Percentiles rank a stretch among this genome's conserved stretches.
Conservation (phyloP, 2,888 invertebrate species). For the Mechanitis mazaeus region DNA sequence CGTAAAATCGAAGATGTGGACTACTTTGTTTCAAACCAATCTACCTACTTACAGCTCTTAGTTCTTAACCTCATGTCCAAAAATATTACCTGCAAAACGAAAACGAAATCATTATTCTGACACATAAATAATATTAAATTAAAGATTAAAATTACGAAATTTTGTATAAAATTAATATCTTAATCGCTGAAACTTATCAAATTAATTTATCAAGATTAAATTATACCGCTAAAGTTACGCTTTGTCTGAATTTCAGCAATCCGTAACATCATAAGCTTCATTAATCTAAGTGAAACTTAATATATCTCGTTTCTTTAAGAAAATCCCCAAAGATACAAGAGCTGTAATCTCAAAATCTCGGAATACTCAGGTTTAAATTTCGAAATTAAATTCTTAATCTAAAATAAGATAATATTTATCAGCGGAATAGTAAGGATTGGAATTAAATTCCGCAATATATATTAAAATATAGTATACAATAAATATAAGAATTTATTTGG, state of each 20-base stretch:
- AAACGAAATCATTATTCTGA: conserved; percentile 21
- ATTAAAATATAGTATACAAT: too few relatives aligned
- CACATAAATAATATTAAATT: neutral
- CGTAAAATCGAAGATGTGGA: conserved; percentile 6
- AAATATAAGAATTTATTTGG: too few relatives aligned
- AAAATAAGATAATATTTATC: too few relatives aligned
- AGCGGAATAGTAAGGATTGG: neutral
- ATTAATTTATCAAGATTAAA: conserved; percentile 6
- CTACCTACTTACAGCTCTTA: conserved; percentile 22
- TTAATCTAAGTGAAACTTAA: conserved; percentile 18
- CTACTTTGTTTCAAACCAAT: conserved; percentile 18
- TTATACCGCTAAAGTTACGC: conserved; percentile 3
- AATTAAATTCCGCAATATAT: conserved; percentile 9
- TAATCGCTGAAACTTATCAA: conserved; percentile 1
- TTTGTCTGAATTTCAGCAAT: conserved; percentile 11
- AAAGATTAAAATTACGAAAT: too few relatives aligned
- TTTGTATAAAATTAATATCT: neutral
- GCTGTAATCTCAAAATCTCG: conserved; percentile 30
- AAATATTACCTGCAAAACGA: conserved; percentile 30
- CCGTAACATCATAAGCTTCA: conserved; percentile 13
- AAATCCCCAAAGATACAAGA: conserved; percentile 20
- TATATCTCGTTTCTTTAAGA: conserved; percentile 23
- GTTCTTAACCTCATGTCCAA: conserved; percentile 12
- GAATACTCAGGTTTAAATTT: conserved; percentile 36
- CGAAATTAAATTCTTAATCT: conserved; percentile 40